Conservation (phyloP, 1,140 invertebrate species). For the Drosophila eugracilis region DNA sequence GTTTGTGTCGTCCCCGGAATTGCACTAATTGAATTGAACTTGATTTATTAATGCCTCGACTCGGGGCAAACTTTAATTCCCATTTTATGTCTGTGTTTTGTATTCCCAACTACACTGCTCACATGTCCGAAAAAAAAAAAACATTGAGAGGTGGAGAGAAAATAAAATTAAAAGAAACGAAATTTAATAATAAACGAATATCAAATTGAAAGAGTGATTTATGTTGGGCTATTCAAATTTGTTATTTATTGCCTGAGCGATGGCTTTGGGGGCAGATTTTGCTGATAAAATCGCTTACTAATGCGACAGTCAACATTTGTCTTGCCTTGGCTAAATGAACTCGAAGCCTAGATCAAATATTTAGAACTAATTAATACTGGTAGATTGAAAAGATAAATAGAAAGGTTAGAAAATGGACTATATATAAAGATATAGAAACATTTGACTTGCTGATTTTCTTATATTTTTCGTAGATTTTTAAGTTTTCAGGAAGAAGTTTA, state of each 20-base stretch:
- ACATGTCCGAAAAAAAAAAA: conserved; percentile 5
- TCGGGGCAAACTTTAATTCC: conserved; percentile 65
- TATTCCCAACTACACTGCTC: conserved; percentile 39
- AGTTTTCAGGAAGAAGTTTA: no score
- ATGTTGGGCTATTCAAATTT: conserved; percentile 37
- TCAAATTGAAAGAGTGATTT: conserved; percentile 60
- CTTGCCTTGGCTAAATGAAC: conserved; percentile 4
- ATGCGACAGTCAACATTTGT: conserved; percentile 26
- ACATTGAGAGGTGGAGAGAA: not conserved
- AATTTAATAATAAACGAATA: conserved; percentile 38
- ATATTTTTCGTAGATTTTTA: not conserved
- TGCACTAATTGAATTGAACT: conserved; percentile 81
- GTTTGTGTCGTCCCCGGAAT: conserved; percentile 56
- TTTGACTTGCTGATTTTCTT: no score
- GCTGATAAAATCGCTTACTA: conserved; percentile 33
- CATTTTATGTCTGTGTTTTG: conserved; percentile 44
- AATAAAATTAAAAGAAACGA: conserved; percentile 21
- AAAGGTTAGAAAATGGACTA: no score
- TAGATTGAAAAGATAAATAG: not conserved
- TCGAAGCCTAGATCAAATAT: not conserved
- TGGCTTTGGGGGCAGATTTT: conserved; percentile 11
- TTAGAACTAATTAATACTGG: not conserved
- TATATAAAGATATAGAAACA: no score
- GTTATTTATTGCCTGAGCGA: conserved; percentile 48
- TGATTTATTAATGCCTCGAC: conserved; percentile 68